Evolutionary conservation across 2,888 invertebrate species (phyloP), one percentile per base, ranked within the genome.

Genomic region (Drosophila falleni): DNA sequence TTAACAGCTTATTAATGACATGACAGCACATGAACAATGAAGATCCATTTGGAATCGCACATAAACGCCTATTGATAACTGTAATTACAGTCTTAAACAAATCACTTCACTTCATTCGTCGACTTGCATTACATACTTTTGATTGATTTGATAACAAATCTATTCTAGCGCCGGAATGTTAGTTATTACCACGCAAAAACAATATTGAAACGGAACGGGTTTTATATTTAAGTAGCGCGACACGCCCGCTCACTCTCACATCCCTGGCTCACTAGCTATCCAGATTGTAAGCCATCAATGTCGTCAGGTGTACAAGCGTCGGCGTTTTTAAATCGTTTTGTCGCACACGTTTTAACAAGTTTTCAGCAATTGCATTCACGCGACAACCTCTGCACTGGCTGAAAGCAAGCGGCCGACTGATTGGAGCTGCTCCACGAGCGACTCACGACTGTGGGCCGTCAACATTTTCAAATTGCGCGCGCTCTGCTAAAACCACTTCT

Each of bases 321-420:
- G 39, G 59, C 64, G 78, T 66, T 79, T 77, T 55, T 11, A 63
- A 78, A 59, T 73, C 35, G 47, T 62, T 51, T 1, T 63, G 62
- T 58, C 66, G 60, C 64, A 65, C 86, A 86, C 81, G 86, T 73
- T 83, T 73, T n/a, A 58, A 39, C 64, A 76, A 54, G 56, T 66
- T n/a, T 53, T 58, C 60, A 35, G 72, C 70, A 61, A 31, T 54
- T 46, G 49, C 62, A 65, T 49, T 58, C 80, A 76, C 87, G 86
- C 81, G 86, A 73, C 82, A 67, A 80, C 81, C 51, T 78, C 87
- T 71, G 64, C 68, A 60, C 74, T 74, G 64, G 44, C 62, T 74
- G 71, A 87, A 66, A 74, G 81, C 77, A 69, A 72, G 49, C 67
- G 63, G 78, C 84, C 81, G 81, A 82, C 84, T 81, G 87, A 81